Evolutionary conservation across 1,140 invertebrate genomes (phyloP).

Genomic region (Danaus plexippus): DNA sequence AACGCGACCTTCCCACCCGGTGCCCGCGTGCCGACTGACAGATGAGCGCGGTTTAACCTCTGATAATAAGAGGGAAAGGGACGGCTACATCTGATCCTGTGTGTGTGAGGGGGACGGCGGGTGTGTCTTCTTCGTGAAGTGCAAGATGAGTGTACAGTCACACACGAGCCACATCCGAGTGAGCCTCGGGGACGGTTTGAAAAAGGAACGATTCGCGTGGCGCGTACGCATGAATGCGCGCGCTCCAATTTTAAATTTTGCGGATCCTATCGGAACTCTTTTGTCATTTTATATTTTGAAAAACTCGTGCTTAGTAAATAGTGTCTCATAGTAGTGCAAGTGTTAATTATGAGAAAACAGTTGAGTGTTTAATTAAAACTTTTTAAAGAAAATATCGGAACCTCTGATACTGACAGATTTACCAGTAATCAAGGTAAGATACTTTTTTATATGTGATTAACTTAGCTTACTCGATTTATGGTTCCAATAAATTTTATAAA

Average conservation of each 20-base stretch:
- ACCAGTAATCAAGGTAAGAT: conserved; percentile 25
- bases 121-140: conserved; percentile 67
- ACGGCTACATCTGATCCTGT: conserved; percentile 28
- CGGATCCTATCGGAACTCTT: conserved; percentile 15
- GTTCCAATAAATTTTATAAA: too few relatives aligned
- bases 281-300: conserved; percentile 6
- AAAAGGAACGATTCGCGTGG: conserved; percentile 53
- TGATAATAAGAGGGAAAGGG: conserved; percentile 63
- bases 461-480: too few relatives aligned
- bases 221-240: conserved; percentile 55
- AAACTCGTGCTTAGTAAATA: conserved; percentile 13
- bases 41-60: conserved; percentile 64
- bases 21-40: conserved; percentile 63
- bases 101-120: conserved; percentile 39
- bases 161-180: conserved; percentile 65
- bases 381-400: conserved; percentile 25
- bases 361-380: conserved; percentile 31
- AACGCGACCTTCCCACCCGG: conserved; percentile 57
- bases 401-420: conserved; percentile 11
- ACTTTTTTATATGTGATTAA: too few relatives aligned
- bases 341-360: conserved; percentile 31
- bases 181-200: conserved; percentile 55
- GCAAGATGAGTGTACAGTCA: conserved; percentile 69
- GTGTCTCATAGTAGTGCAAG: conserved; percentile 27
- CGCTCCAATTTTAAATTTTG: conserved; percentile 45